Percentiles rank a stretch among this genome's conserved stretches.
Conservation (phyloP, 1,140 invertebrate species). For the Acyrthosiphon pisum region DNA sequence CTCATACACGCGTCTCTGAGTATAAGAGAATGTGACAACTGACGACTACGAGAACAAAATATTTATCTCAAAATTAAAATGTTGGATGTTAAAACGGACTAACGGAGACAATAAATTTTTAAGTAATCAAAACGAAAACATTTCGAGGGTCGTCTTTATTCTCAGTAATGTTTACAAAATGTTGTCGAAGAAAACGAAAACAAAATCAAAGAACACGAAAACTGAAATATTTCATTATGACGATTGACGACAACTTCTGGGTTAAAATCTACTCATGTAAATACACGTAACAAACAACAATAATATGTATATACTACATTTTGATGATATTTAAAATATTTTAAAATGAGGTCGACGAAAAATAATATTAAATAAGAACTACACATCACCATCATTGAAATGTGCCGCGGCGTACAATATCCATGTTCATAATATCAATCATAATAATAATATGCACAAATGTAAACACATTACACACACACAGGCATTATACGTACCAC, state of each 20-base stretch:
- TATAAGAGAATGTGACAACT: background rate
- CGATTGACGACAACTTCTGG: background rate
- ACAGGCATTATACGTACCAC: background rate
- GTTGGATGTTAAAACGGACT: background rate
- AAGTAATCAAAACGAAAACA: background rate
- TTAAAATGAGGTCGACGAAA: background rate
- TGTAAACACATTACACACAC: background rate
- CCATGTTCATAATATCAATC: background rate
- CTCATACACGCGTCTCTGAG: background rate
- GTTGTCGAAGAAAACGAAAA: background rate
- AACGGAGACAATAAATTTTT: background rate
- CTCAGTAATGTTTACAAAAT: background rate
- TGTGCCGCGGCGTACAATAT: background rate
- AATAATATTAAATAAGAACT: conserved; percentile 2
- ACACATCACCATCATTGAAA: background rate
- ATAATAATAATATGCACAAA: background rate
- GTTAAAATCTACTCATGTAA: background rate
- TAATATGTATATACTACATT: background rate
- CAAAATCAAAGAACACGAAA: background rate
- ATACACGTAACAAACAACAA: background rate
- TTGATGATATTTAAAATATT: background rate
- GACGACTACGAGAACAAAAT: background rate
- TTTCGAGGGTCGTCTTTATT: background rate
- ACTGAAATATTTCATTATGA: background rate
- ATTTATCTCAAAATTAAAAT: background rate